Conservation (phyloP, 2,797 vertebrate species). For the Poeciliopsis infans region DNA sequence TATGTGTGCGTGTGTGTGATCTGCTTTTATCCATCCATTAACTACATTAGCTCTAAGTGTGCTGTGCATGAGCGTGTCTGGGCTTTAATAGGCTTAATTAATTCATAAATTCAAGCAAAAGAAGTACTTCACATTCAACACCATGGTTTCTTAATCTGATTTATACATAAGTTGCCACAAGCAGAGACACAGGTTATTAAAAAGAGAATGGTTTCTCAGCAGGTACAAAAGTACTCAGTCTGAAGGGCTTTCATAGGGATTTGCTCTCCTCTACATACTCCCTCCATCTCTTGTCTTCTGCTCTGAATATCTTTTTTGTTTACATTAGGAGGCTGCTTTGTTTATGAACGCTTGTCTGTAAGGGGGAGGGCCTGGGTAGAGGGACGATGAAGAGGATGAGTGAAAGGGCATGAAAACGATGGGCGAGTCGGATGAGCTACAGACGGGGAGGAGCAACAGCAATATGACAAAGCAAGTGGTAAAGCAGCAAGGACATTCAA, state of each 20-base stretch:
- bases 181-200: constrained; percentile 23
- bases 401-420: constrained; percentile 29
- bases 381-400: constrained; percentile 40
- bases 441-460: constrained; percentile 24
- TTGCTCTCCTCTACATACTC: constrained; percentile 18
- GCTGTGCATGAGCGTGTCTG: constrained; percentile 19
- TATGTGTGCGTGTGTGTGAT: background rate
- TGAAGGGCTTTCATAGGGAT: constrained; percentile 21
- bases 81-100: constrained; percentile 63
- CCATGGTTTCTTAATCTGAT: constrained; percentile 27
- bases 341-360: constrained; percentile 60
- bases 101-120: constrained; percentile 61
- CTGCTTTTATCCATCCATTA: constrained; percentile 64
- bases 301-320: constrained; percentile 56
- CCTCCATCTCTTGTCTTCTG: constrained; percentile 32
- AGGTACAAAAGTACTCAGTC: background rate
- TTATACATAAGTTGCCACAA: constrained; percentile 17
- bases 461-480: constrained; percentile 1
- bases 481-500: background rate
- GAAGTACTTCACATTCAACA: constrained; percentile 43
- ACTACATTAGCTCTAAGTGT: constrained; percentile 53
- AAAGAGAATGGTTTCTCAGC: constrained; percentile 3
- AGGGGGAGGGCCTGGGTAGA: constrained; percentile 51
- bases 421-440: constrained; percentile 38
- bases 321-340: constrained; percentile 66